Conservation (phyloP, 2,888 invertebrate genomes). For the Timema cristinae region DNA sequence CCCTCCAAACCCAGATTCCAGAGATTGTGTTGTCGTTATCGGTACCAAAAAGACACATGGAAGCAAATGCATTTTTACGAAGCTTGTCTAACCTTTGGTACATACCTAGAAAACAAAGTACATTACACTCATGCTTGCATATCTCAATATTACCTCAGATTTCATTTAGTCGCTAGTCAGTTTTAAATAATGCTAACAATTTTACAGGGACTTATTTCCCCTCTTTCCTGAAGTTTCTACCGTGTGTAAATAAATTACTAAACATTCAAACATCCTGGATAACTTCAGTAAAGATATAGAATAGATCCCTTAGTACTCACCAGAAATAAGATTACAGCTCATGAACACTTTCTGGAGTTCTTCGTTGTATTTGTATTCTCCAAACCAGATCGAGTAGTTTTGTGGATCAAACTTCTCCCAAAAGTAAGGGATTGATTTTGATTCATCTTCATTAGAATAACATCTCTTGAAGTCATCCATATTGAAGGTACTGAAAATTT, state of each 20-base stretch:
- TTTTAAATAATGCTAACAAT: neutral
- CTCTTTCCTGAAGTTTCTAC: too few species aligned
- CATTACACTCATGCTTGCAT: neutral
- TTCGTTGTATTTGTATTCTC: constrained; percentile 93
- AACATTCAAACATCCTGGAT: too few species aligned
- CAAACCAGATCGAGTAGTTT: constrained; percentile 95
- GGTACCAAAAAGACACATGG: constrained; percentile 86
- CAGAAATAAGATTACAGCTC: constrained; percentile 96
- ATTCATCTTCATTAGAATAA: constrained; percentile 95
- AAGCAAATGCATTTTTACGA: constrained; percentile 94
- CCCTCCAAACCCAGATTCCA: constrained; percentile 98
- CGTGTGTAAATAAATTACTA: too few species aligned
- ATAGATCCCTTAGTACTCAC: constrained; percentile 44
- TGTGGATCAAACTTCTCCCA: constrained; percentile 97
- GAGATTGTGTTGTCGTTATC: constrained; percentile 92
- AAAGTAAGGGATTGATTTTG: constrained; percentile 93
- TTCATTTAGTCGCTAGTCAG: too few species aligned
- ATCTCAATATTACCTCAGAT: too few species aligned
- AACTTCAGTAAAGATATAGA: too few species aligned
- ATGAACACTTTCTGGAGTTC: constrained; percentile 92
- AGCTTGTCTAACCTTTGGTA: constrained; percentile 97
- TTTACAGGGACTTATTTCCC: too few species aligned
- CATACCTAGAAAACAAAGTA: constrained; percentile 66
- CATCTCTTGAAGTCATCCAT: constrained; percentile 97
- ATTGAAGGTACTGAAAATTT: constrained; percentile 68